Evolutionary conservation across 2,113 vertebrate species (phyloP).

Genomic region (Protobothrops mucrosquamatus): DNA sequence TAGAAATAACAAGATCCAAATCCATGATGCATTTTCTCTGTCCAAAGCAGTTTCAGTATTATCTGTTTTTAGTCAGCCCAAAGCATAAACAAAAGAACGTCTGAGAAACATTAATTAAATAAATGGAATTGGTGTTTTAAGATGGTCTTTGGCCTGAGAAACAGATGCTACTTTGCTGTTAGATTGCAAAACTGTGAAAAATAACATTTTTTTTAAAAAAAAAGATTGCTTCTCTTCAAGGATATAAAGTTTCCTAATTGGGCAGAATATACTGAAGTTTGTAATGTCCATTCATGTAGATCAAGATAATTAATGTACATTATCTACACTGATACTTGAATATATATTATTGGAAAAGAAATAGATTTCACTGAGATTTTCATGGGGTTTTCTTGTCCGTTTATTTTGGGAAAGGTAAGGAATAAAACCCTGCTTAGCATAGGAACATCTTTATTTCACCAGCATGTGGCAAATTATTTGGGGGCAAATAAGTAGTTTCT

Average conservation of each 20-base stretch:
- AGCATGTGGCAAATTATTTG: background rate
- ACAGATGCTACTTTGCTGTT: background rate
- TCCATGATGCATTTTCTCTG: constrained; percentile 11
- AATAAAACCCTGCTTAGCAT: background rate
- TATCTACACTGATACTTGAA: background rate
- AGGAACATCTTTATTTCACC: background rate
- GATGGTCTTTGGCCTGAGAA: background rate
- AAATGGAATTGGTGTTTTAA: background rate
- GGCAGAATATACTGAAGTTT: background rate
- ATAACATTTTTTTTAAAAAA: background rate
- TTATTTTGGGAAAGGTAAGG: background rate
- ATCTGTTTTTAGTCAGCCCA: constrained; percentile 19
- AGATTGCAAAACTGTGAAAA: background rate
- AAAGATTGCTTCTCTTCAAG: background rate
- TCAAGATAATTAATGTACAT: background rate
- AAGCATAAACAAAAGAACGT: background rate
- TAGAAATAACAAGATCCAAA: constrained; percentile 23
- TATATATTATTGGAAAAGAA: background rate
- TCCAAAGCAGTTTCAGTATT: constrained; percentile 28
- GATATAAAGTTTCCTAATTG: background rate
- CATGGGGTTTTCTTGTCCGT: background rate
- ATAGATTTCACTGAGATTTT: background rate
- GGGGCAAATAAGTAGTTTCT: background rate
- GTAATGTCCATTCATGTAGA: background rate
- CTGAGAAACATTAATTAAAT: constrained; percentile 19